Evolutionary conservation across 1,140 invertebrate genomes (phyloP), one percentile per base, ranked within the genome.

Genomic region (Trichoplusia ni): DNA sequence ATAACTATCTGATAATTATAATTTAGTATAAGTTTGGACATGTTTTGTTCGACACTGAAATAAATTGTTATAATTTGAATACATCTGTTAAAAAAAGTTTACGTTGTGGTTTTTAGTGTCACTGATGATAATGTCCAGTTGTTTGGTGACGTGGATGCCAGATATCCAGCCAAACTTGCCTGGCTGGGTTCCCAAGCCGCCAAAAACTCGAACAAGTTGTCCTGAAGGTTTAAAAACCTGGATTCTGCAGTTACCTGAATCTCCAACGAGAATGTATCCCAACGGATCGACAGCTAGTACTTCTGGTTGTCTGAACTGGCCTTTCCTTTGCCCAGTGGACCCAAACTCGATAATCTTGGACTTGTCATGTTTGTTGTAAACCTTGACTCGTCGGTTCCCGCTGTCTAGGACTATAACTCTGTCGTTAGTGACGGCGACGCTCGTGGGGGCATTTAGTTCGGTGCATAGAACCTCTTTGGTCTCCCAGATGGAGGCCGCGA

Each of bases 211-310:
- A 1, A 95, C 89, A 18, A 94, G 89, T 53, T 92, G 90, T 18
- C 94, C 94, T 51, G 93, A 92, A 0, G 92, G 91, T 47, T 93
- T 91, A 78, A 96, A 96, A 8, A 96, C 92, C 82, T 96, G 95
- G 5, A 96, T 91, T 16, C 95, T 90, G 42, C 94, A 94, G 81
- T 96, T 96, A 1, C 95, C 95, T 9, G 93, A 94, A 77, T 96
- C 95, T 0, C 95, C 95, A 0, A 96, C 95, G 1, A 95, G 81
- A 44, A 96, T 93, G 75, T 95, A 95, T 2, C 95, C 95, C 73
- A 94, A 77, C 1, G 91, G 91, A 79, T 96, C 95, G 0, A 96
- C 92, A 0, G 94, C 92, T 9, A 96, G 82, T 0, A 94, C 93
- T 81, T 95, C 93, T 0, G 94, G 93, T 25, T 93, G 92, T 73